Percentiles rank a stretch among this genome's conserved stretches.
Evolutionary conservation across 2,888 invertebrate genomes (phyloP).

Genomic region (Drosophila fungiperda): DNA sequence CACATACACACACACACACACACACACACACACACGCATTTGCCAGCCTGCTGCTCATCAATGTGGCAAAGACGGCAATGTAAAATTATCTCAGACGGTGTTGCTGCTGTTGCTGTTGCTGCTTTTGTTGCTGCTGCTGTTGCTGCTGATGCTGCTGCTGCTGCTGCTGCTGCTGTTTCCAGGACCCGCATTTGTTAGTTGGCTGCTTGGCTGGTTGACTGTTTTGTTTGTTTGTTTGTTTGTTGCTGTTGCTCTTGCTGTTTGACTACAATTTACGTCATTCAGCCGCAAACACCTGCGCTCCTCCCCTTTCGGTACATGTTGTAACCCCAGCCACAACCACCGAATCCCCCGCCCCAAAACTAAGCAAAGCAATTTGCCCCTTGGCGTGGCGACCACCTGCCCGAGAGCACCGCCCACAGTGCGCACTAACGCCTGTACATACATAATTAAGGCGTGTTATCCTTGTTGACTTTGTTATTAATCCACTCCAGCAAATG

Average conservation of each 20-base stretch:
- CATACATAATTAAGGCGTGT: conserved; percentile 75
- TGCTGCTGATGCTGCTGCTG: conserved; percentile 4
- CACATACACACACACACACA: conserved; percentile 10
- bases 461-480: conserved; percentile 75
- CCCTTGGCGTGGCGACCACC: conserved; percentile 30
- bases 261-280: conserved; percentile 68
- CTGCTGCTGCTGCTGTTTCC: conserved; percentile 2
- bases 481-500: conserved; percentile 69
- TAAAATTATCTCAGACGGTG: conserved; percentile 26
- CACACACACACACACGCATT: neutral
- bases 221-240: conserved; percentile 39
- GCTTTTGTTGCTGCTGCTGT: neutral
- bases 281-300: conserved; percentile 60
- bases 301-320: conserved; percentile 20
- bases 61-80: conserved; percentile 33
- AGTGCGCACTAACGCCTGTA: conserved; percentile 64
- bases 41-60: conserved; percentile 41
- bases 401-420: conserved; percentile 36
- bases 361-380: conserved; percentile 30
- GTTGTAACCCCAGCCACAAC: neutral
- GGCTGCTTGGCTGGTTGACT: conserved; percentile 58
- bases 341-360: neutral
- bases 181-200: conserved; percentile 55
- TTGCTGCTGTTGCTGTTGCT: conserved; percentile 15
- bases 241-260: conserved; percentile 30